Conservation (phyloP, 2,113 vertebrate species). For the Eupsittula cactorum region DNA sequence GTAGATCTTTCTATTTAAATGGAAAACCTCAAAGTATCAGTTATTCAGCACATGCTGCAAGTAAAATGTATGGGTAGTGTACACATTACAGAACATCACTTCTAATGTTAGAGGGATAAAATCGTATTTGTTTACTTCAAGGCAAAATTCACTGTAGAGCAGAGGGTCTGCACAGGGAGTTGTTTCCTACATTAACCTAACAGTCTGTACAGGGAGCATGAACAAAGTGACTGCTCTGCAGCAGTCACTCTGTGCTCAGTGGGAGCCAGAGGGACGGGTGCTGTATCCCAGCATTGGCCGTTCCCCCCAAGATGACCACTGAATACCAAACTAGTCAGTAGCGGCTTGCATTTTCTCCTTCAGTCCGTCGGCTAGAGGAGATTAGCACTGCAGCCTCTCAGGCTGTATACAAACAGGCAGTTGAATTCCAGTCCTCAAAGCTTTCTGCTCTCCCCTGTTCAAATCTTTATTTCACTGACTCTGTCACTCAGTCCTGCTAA, state of each 20-base stretch:
- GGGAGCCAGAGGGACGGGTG: neutral
- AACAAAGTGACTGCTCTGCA: neutral
- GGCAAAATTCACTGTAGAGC: neutral
- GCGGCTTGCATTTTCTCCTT: neutral
- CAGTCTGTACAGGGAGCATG: neutral
- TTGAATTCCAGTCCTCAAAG: neutral
- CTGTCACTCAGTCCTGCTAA: neutral
- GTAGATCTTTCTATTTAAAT: neutral
- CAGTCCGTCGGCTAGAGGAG: neutral
- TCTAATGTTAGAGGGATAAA: neutral
- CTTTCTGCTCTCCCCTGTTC: neutral
- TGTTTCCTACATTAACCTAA: neutral
- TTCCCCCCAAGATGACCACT: neutral
- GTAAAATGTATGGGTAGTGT: neutral
- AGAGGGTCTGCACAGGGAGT: neutral
- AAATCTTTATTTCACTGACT: neutral
- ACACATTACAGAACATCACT: neutral
- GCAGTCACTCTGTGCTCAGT: neutral
- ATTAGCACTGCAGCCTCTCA: neutral
- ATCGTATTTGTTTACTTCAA: neutral
- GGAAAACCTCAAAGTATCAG: neutral
- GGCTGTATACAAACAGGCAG: neutral
- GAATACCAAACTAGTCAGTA: neutral
- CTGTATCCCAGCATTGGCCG: neutral
- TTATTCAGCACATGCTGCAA: neutral